Evolutionary conservation across 1,140 invertebrate species (phyloP).

Genomic region (Ectropis grisescens): DNA sequence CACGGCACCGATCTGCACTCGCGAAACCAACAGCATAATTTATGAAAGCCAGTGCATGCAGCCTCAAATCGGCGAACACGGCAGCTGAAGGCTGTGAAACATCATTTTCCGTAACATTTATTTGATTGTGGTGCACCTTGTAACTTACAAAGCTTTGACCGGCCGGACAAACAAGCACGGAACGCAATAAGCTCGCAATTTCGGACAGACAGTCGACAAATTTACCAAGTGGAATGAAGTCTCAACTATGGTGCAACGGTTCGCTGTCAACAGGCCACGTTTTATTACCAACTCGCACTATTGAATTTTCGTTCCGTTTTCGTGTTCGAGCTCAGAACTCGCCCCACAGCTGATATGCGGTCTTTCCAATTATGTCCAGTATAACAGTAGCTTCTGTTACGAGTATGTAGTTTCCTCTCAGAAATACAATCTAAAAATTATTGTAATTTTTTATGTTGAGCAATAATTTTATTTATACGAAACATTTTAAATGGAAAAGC

Average conservation of each 20-base stretch:
- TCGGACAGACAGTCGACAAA: constrained; percentile 52
- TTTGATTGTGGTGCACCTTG: constrained; percentile 37
- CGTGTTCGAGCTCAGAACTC: constrained; percentile 15
- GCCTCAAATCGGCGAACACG: neutral
- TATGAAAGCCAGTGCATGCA: neutral
- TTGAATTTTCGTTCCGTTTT: constrained; percentile 48
- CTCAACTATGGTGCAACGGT: constrained; percentile 29
- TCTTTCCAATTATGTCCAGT: too few relatives aligned
- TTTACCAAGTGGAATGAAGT: constrained; percentile 62
- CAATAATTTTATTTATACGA: too few relatives aligned
- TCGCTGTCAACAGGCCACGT: constrained; percentile 50
- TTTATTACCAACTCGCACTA: constrained; percentile 52
- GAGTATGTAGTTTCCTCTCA: too few relatives aligned
- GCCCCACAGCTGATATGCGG: neutral
- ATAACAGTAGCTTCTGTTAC: too few relatives aligned
- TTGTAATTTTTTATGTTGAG: too few relatives aligned
- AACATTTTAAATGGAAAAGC: too few relatives aligned
- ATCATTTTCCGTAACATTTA: constrained; percentile 28
- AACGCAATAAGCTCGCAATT: constrained; percentile 58
- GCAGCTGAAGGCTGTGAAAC: constrained; percentile 2
- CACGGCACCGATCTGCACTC: neutral
- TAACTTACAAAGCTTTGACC: constrained; percentile 49
- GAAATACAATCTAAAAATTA: too few relatives aligned
- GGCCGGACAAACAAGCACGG: constrained; percentile 41
- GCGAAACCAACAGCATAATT: constrained; percentile 1